Evolutionary conservation across 2,797 vertebrate species (phyloP).

Genomic region (Macropus fuliginosus): DNA sequence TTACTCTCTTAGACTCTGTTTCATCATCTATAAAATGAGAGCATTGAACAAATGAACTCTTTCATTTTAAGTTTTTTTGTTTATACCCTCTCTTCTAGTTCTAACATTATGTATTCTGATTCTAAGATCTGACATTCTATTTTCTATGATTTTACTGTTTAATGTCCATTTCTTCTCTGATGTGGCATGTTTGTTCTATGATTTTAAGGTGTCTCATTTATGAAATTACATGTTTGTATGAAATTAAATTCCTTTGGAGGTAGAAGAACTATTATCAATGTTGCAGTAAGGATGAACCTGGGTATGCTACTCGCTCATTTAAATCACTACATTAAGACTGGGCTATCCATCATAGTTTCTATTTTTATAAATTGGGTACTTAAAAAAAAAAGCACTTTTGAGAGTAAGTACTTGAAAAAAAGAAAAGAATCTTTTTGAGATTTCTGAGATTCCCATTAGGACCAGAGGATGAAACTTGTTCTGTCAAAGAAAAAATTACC

Average conservation of each 20-base stretch:
- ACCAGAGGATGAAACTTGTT: slow-evolving; percentile 78
- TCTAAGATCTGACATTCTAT: no score
- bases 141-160: no score
- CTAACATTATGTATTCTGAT: no score
- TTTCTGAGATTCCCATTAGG: slow-evolving; percentile 78
- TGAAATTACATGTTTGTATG: not conserved
- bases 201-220: not conserved
- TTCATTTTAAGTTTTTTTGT: no score
- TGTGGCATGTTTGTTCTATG: no score
- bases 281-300: not conserved
- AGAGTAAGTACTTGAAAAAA: slow-evolving; percentile 85
- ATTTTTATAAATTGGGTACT: slow-evolving; percentile 38
- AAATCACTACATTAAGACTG: not conserved
- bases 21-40: no score
- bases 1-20: no score
- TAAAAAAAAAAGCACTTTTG: slow-evolving; percentile 78
- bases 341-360: not conserved
- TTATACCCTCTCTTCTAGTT: no score
- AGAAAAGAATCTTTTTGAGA: slow-evolving; percentile 79
- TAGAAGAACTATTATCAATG: not conserved
- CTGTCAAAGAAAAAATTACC: slow-evolving; percentile 81
- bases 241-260: not conserved
- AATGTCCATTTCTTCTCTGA: no score
- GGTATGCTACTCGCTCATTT: not conserved
- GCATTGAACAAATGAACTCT: no score